Base-by-base conservation (phyloP, 2,113 vertebrate species). In the Paramisgurnus dabryanus region DNA sequence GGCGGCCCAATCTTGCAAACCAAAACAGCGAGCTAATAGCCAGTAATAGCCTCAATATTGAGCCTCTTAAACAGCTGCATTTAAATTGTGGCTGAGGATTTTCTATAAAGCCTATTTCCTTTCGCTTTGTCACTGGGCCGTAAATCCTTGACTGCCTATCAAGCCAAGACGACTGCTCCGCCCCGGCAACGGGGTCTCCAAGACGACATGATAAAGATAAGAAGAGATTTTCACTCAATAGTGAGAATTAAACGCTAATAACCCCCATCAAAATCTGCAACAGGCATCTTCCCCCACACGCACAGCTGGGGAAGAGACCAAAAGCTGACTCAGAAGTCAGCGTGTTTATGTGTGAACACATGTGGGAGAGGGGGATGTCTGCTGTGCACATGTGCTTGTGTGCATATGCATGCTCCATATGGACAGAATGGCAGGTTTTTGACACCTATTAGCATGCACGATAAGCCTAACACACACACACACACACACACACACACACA, bases 211-310 rank as follows among this genome's bases (percentile, higher is more conserved):
- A 83, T 7, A 1, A 67, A 86, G 83, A 93, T 88, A 90, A 61
- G 87, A 65, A 85, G 39, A 74, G 90, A 72, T 82, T 88, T 90
- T 87, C 39, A 85, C 78, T 92, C 85, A 89, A 80, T 86, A 90
- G 82, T 78, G 88, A 83, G 85, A 92, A 91, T 91, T 89, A 91
- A 63, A 83, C 45, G 73, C 85, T 91, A 92, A 91, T 91, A 78
- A 65, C 76, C 87, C 84, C 41, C 18, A 84, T 58, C 83, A 83
- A 89, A 84, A 83, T 88, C 66, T 68, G 74, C 84, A 74, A 69
- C 80, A 82, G 22, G 82, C 72, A 72, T 77, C 41, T 86, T 73
- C 57, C 69, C 81, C 80, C 79, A 61, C 43, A 65, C 66, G 85
- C 76, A 79, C 49, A 2, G 45, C 65, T 60, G 69, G 70, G 81